Base-by-base conservation (phyloP, 2,113 vertebrate genomes). In the Onychorhynchus coronatus region DNA sequence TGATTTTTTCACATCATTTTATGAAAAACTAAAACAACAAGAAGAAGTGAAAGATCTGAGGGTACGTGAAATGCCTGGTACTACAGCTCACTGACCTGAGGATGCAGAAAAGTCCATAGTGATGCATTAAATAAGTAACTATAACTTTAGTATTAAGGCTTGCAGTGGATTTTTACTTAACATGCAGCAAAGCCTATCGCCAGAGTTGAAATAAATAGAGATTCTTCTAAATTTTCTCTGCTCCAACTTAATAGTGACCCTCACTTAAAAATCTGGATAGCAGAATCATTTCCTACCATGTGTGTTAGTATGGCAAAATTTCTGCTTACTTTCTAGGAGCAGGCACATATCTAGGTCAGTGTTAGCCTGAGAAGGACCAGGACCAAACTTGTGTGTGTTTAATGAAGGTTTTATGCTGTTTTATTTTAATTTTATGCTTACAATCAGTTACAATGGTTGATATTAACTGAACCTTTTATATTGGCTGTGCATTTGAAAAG, bases 1-100 rank as follows among this genome's bases (percentile, higher is more conserved):
- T 70, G 98, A 99, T 96, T 99, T 99, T 97, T 99, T 99, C 97
- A 98, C 98, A 52, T 99, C 99, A 0, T 99, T 99, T 94, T 99
- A 98, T 96, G 98, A 99, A 91, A 99, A 99, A 84, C 96, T 99
- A 73, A 99, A 99, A 90, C 97, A 98, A 39, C 99, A 99, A 86
- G 98, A 99, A 96, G 98, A 99, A 97, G 99, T 99, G 53, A 99
- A 98, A 97, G 98, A 99, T 90, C 95, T 99, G 95, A 97, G 98
- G 98, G 99, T 99, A 94, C 33, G 98, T 97, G 86, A 71, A 23
- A 23, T n/a, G 21, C 47, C 22, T 68, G 21, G 52, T 52, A 76
- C 6, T 52, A 76, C 6, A 76, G 15, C 17, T 59, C 56, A 6
- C 35, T 67, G 56, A 83, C 62, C 9, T 63, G 37, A 52, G 42